These are phyloP conservation scores for Drosophila oshimai DNA, from an alignment of 1,140 invertebrate genomes.

Conservation along the genomic window DNA sequence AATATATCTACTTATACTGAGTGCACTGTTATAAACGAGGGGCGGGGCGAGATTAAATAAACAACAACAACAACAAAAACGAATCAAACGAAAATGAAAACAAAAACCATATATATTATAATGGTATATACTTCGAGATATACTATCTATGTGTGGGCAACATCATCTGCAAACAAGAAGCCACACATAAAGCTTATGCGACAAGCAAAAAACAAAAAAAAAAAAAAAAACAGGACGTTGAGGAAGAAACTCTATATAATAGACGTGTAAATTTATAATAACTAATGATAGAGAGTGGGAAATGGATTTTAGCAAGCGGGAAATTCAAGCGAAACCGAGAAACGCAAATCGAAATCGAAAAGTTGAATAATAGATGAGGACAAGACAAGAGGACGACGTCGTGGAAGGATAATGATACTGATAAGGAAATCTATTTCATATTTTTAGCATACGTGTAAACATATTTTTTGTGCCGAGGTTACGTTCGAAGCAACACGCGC, in stretches of 20 bases:
- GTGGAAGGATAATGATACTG: conserved; percentile 22
- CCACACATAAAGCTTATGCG: conserved; percentile 64
- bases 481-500: conserved; percentile 77
- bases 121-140: conserved; percentile 39
- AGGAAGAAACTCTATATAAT: conserved; percentile 43
- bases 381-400: conserved; percentile 4
- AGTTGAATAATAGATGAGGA: conserved; percentile 8
- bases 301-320: conserved; percentile 35
- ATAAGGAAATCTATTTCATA: conserved; percentile 64
- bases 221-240: neutral
- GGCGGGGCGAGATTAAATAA: conserved; percentile 81
- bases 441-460: conserved; percentile 68
- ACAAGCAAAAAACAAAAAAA: conserved; percentile 26
- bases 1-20: conserved; percentile 79
- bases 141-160: conserved; percentile 37
- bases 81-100: conserved; percentile 39
- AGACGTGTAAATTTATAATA: conserved; percentile 67
- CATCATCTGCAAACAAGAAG: conserved; percentile 24
- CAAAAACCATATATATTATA: conserved; percentile 33
- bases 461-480: conserved; percentile 76
- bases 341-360: conserved; percentile 42
- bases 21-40: conserved; percentile 82
- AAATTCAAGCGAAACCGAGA: conserved; percentile 16
- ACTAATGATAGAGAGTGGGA: conserved; percentile 24
- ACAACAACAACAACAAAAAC: conserved; percentile 24